phyloP scores from a whole-genome alignment of 2,113 vertebrate species.

The Takifugu flavidus region DNA sequence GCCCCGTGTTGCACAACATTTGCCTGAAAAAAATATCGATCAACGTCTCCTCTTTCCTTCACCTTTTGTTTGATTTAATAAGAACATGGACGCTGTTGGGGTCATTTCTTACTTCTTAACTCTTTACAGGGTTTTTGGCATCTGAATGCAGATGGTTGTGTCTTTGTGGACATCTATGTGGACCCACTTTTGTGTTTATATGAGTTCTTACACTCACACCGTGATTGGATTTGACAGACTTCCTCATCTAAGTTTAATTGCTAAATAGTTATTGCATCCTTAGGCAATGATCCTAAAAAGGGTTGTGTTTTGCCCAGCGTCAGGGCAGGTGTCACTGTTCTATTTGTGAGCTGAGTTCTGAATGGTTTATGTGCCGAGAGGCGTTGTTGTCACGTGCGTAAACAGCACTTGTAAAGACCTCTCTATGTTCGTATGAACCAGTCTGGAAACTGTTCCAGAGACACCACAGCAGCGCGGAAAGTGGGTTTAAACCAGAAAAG shows the following conservation, averaged over 20 bases:
- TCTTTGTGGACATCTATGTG: too few relatives aligned
- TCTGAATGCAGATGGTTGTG: too few relatives aligned
- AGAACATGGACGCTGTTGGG: too few relatives aligned
- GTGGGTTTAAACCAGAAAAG: neutral
- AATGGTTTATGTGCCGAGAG: constrained; percentile 46
- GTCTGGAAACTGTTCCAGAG: neutral
- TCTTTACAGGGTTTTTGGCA: neutral
- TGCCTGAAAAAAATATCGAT: neutral
- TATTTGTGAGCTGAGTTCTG: constrained; percentile 63
- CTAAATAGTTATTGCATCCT: neutral
- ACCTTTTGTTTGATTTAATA: neutral
- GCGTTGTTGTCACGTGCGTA: constrained; percentile 31
- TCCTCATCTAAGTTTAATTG: neutral
- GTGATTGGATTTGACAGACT: neutral
- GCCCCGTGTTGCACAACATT: neutral
- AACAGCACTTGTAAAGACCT: neutral
- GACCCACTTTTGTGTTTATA: neutral
- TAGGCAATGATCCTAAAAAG: neutral
- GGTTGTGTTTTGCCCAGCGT: neutral
- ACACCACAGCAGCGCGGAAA: neutral
- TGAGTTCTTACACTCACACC: neutral
- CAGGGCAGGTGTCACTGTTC: constrained; percentile 53
- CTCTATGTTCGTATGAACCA: constrained; percentile 1
- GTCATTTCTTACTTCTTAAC: neutral
- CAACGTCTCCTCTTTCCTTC: neutral